Percentiles rank a stretch among this genome's conserved stretches.
Conservation (phyloP, 2,113 vertebrate species). For the Paralichthys olivaceus region DNA sequence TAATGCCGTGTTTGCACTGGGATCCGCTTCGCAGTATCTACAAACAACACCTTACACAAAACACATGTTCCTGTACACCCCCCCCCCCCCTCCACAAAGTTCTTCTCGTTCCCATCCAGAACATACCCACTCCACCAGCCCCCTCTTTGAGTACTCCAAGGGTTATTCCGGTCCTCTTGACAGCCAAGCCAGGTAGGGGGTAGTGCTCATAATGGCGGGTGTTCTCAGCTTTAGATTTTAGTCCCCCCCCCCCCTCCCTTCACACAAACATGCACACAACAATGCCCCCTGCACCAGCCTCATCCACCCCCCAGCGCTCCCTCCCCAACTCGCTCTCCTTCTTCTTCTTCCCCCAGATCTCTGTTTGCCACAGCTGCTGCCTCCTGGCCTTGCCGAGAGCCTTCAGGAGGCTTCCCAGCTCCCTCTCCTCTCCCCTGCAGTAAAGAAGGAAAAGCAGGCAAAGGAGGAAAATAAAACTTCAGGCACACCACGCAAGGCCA, state of each 20-base stretch:
- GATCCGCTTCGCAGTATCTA: conserved; percentile 42
- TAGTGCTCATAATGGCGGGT: conserved; percentile 65
- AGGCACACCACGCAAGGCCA: conserved; percentile 85
- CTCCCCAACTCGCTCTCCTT: conserved; percentile 56
- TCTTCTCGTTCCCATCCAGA: conserved; percentile 49
- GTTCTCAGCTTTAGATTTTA: conserved; percentile 62
- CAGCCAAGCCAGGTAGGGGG: conserved; percentile 65
- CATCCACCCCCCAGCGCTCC: conserved; percentile 55
- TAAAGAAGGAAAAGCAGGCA: conserved; percentile 77
- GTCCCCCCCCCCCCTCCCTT: conserved; percentile 1
- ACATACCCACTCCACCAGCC: conserved; percentile 18
- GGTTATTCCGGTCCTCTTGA: conserved; percentile 56
- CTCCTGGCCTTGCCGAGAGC: conserved; percentile 76
- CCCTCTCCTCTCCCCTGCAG: conserved; percentile 77
- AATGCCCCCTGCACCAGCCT: conserved; percentile 64
- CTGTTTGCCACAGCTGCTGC: conserved; percentile 82
- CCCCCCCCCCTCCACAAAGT: conserved; percentile 20
- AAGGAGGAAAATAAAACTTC: conserved; percentile 84
- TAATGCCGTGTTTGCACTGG: conserved; percentile 44
- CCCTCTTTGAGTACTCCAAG: conserved; percentile 48
- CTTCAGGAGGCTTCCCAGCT: conserved; percentile 80
- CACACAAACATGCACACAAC: conserved; percentile 53
- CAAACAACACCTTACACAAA: conserved; percentile 46
- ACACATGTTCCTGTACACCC: conserved; percentile 27
- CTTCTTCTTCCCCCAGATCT: conserved; percentile 72